A percentile compares a stretch with the other conserved stretches of the same genome.
Conservation (phyloP, 2,888 invertebrate genomes). For the Nymphalis urticae region DNA sequence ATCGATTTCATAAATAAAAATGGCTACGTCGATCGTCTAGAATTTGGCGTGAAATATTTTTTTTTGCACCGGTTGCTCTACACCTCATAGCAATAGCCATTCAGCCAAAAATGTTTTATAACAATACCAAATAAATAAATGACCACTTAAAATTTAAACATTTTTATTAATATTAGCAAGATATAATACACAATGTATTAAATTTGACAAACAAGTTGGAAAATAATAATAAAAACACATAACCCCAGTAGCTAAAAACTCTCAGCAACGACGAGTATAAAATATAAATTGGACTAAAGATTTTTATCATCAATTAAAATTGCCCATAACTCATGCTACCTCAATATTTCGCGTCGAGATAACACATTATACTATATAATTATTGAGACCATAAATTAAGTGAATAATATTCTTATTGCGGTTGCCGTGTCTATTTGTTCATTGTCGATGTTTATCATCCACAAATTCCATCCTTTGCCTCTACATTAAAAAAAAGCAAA, state of each 20-base stretch:
- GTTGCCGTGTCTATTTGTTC: conserved; percentile 34
- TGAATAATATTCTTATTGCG: conserved; percentile 47
- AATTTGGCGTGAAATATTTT: no score
- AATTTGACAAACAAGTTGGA: conserved; percentile 6
- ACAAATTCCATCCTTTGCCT: conserved; percentile 7
- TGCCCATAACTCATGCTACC: conserved; percentile 41
- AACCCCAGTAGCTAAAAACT: conserved; percentile 34
- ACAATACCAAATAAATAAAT: no score
- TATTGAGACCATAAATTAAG: conserved; percentile 52
- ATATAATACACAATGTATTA: conserved; percentile 3
- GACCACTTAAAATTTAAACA: background rate
- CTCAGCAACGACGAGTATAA: conserved; percentile 34
- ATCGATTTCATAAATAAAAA: no score
- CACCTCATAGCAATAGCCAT: background rate
- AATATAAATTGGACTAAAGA: conserved; percentile 44
- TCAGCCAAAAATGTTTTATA: background rate
- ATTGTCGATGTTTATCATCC: conserved; percentile 35
- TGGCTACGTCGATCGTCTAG: no score
- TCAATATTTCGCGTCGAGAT: conserved; percentile 45
- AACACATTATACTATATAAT: conserved; percentile 46
- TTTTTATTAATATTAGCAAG: conserved; percentile 3
- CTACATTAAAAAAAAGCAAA: background rate
- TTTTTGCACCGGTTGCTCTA: no score
- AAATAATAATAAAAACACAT: conserved; percentile 21
- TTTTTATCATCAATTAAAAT: conserved; percentile 42